Evolutionary conservation across 2,888 invertebrate species (phyloP), one percentile per base, ranked within the genome.

Genomic region (Drosophila subquinaria): DNA sequence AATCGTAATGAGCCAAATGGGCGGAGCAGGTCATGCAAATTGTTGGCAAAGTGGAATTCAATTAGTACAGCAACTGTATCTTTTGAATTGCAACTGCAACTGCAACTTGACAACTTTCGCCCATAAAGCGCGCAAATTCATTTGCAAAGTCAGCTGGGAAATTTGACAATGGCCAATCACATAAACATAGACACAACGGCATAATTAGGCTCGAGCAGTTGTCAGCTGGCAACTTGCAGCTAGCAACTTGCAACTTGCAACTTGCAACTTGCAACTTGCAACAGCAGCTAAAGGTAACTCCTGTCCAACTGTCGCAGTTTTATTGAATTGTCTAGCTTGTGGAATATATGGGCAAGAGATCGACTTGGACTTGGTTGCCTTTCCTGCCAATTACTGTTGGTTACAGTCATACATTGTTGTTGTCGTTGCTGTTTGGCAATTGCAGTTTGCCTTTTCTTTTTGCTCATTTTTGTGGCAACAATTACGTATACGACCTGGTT

Each of bases 401-500:
- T 50, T 15, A 35, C 50, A 71, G 74, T 23, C 60, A 65, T 68
- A 69, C 70, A 64, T 63, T 73, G 82, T 65, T 47, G 64, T 23
- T 52, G 65, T 52, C 56, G 57, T 43, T 66, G 65, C 52, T 70
- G 77, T 59, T 81, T 69, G 82, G 75, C 71, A 80, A 75, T 78
- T 80, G 63, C 73, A 68, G 69, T 69, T 79, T 55, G 36, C 55
- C 50, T 51, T 48, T 59, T 63, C 57, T 53, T 57, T 69, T 64
- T 23, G 56, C 55, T 43, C 45, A 52, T 33, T 57, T 52, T 71
- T 66, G 57, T 53, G 52, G 62, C 71, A 64, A 76, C 84, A 84
- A 84, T 84, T 84, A 84, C 88, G 82, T 84, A 82, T 76, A 75
- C 82, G 83, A 80, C 82, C 82, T 69, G 73, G 66, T 69, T 73